Base-by-base conservation (phyloP, 2,797 vertebrate genomes). In the Enteromius viviparus region DNA sequence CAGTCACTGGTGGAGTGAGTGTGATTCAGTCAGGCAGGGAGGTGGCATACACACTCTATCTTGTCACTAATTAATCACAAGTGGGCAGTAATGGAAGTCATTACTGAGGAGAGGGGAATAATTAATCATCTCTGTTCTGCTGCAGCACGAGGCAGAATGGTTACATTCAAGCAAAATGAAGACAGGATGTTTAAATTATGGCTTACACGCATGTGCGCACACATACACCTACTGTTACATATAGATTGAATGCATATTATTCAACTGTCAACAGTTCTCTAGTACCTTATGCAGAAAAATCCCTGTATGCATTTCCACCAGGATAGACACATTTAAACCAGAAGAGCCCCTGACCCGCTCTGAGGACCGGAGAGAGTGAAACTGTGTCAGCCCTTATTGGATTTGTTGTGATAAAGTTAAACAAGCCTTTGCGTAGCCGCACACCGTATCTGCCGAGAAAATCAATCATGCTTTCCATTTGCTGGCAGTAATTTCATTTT, bases 31-130 rank as follows among this genome's bases (percentile, higher is more conserved):
- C 82, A 76, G 86, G 89, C 58, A 91, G 87, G 83, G 89, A 88
- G 81, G 88, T 90, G 90, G 90, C 90, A 92, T 85, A 86, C 72
- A 83, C 82, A 84, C 87, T 89, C 88, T 84, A 86, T 85, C 89
- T 90, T 91, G 91, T 91, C 14, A 85, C 89, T 93, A 94, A 94
- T 94, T 92, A 93, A 93, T 93, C 91, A 93, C 90, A 89, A 91
- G 92, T 82, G 83, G 90, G 88, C 89, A 79, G 90, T 92, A 92
- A 94, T 93, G 90, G 92, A 91, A 92, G 87, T 92, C 90, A 93
- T 93, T 93, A 93, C 89, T 82, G 86, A 86, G 69, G 45, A 84
- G 86, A 87, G 89, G 89, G 88, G 89, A 92, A 90, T 91, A 89
- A 93, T 93, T 92, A 91, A 93, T 93, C 92, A 92, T 87, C 82